Percentiles rank a stretch among this genome's conserved stretches.
Evolutionary conservation across 2,888 invertebrate genomes (phyloP).

Genomic region (Gibbula magus): DNA sequence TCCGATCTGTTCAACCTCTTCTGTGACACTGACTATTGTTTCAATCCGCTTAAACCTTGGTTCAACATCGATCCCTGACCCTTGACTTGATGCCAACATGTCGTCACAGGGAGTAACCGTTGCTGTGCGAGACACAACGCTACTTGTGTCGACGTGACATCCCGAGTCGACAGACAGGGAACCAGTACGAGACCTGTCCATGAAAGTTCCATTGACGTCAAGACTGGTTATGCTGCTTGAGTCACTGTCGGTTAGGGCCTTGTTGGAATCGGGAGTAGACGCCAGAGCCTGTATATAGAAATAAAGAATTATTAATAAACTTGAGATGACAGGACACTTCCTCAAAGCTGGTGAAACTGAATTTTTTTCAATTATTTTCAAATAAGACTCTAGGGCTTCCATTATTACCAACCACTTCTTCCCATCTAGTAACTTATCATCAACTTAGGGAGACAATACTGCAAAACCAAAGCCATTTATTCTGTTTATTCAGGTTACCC

Average conservation of each 20-base stretch:
- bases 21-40: slow-evolving; percentile 27
- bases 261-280: slow-evolving; percentile 35
- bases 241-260: slow-evolving; percentile 49
- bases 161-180: slow-evolving; percentile 52
- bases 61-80: slow-evolving; percentile 30
- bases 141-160: slow-evolving; percentile 47
- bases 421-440: too few relatives aligned
- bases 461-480: too few relatives aligned
- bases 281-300: slow-evolving; percentile 19
- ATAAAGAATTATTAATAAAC: too few relatives aligned
- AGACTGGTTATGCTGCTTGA: slow-evolving; percentile 48
- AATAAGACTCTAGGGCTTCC: too few relatives aligned
- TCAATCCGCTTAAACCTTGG: slow-evolving; percentile 38
- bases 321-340: too few relatives aligned
- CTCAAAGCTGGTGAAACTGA: too few relatives aligned
- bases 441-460: too few relatives aligned
- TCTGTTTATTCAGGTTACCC: too few relatives aligned
- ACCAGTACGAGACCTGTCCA: slow-evolving; percentile 13
- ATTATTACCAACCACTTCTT: too few relatives aligned
- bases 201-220: slow-evolving; percentile 32
- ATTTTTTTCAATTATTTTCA: too few relatives aligned
- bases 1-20: slow-evolving; percentile 33
- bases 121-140: slow-evolving; percentile 32
- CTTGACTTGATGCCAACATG: slow-evolving; percentile 36
- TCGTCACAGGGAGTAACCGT: slow-evolving; percentile 46